Evolutionary conservation across 2,888 invertebrate genomes (phyloP).

Genomic region (Cantharis rufa): DNA sequence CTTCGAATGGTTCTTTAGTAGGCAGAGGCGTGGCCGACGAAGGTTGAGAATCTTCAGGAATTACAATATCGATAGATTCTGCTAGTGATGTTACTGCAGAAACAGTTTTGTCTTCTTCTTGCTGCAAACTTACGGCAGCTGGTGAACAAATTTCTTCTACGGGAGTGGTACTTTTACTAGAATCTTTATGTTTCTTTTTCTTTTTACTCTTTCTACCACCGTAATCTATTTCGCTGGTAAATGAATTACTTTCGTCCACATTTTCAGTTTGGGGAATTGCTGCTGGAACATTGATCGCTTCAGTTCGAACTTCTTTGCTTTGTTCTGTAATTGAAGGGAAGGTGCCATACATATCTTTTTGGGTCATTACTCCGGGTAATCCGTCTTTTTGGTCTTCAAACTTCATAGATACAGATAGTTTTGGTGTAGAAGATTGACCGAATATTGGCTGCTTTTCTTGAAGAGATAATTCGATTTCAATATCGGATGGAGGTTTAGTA

Average conservation of each 20-base stretch:
- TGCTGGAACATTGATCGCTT: constrained; percentile 39
- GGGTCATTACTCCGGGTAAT: constrained; percentile 40
- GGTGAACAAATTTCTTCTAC: constrained; percentile 29
- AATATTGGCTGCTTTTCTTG: constrained; percentile 55
- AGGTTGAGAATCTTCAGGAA: constrained; percentile 55
- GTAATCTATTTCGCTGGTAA: constrained; percentile 55
- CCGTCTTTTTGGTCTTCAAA: constrained; percentile 42
- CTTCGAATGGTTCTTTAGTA: constrained; percentile 55
- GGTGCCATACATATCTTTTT: constrained; percentile 48
- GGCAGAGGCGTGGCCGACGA: constrained; percentile 62
- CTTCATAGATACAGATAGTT: constrained; percentile 46
- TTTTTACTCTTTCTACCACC: constrained; percentile 64
- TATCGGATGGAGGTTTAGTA: constrained; percentile 29
- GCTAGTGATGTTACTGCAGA: constrained; percentile 58
- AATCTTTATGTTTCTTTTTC: constrained; percentile 67
- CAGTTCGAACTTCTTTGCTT: constrained; percentile 10
- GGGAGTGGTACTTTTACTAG: constrained; percentile 29
- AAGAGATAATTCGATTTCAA: constrained; percentile 50
- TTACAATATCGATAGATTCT: constrained; percentile 60
- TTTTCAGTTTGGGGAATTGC: constrained; percentile 47
- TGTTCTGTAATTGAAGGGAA: constrained; percentile 39
- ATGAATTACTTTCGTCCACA: constrained; percentile 47
- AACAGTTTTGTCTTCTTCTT: constrained; percentile 43
- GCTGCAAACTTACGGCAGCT: constrained; percentile 32
- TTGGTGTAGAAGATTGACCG: constrained; percentile 48